Evolutionary conservation across 2,888 invertebrate genomes (phyloP), one percentile per base, ranked within the genome.

Genomic region (Sceliomorpha sp.): DNA sequence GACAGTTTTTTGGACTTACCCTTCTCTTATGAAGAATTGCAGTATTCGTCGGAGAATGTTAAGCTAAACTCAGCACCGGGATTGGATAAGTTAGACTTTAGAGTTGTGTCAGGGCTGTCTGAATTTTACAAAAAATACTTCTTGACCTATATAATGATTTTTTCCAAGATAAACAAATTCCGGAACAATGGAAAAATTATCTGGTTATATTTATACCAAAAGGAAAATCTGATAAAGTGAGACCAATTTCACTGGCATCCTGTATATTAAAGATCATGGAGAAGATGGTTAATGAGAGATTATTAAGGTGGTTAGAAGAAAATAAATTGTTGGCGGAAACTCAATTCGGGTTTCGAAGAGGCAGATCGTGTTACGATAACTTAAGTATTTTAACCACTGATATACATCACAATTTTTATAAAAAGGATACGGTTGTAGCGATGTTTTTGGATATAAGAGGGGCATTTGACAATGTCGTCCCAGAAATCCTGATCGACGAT

Each of bases 131-230:
- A 47, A 26, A 26, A 14, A 10, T 59, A 1, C n/a, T 63, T 0
- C 12, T 63, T 0, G 59, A 59, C 8, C 9, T 69, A 12, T 56
- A 29, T 15, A 69, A 69, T 15, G 45, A 47, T 14, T 39, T 62
- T 32, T 40, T 56, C 12, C 7, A 20, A 9, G n/a, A 1, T 4
- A 26, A 39, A n/a, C 7, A 8, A 1, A 58, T 63, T 14, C 68
- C 73, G 4, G 34, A 47, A 7, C 36, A 53, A 9, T 73, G 69
- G 60, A 63, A 13, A 10, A n/a, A 8, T 0, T 73, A 45, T 32
- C 4, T 66, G 1, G 32, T 70, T n/a, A 29, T 45, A n/a, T 58
- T 73, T 17, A 58, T 68, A 0, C 73, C 70, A 0, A 68, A 73
- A 55, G 26, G 13, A 0, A 50, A 60, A 3, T n/a, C 32, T 0